Conservation (phyloP, 2,888 invertebrate species). For the Trachelus troglodyta region DNA sequence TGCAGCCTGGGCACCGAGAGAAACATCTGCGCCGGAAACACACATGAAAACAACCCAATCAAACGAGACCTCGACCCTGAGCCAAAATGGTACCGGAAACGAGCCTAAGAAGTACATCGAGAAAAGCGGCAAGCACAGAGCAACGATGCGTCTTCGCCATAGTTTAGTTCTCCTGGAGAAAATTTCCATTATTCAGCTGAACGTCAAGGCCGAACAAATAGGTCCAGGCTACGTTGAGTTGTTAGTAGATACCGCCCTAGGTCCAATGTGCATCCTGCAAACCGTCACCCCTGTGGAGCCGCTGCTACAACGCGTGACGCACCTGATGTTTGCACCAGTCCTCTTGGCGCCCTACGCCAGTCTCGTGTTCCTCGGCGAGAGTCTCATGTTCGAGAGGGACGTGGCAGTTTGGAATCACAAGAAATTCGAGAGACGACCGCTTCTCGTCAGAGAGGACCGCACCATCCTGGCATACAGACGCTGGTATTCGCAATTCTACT, state of each 20-base stretch:
- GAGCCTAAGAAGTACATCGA: conserved; percentile 33
- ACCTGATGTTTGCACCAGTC: conserved; percentile 78
- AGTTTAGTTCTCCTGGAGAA: conserved; percentile 73
- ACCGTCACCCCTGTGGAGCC: conserved; percentile 84
- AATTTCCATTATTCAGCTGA: conserved; percentile 69
- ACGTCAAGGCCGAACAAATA: conserved; percentile 74
- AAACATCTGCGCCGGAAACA: not conserved
- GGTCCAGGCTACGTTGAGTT: conserved; percentile 85
- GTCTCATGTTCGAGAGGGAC: conserved; percentile 83
- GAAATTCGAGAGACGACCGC: conserved; percentile 76
- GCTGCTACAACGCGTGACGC: conserved; percentile 79
- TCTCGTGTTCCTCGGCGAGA: conserved; percentile 76
- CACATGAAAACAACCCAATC: not conserved
- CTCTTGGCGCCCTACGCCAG: conserved; percentile 74
- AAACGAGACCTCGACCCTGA: not conserved
- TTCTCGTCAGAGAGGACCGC: conserved; percentile 80
- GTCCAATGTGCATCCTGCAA: conserved; percentile 76
- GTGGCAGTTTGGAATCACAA: conserved; percentile 91
- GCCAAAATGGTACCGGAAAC: not conserved
- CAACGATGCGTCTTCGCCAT: conserved; percentile 74
- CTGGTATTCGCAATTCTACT: conserved; percentile 91
- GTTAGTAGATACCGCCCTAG: conserved; percentile 71
- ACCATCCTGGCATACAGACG: conserved; percentile 78
- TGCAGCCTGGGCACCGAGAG: conserved; percentile 66
- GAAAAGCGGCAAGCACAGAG: conserved; percentile 72